phyloP scores from a whole-genome alignment of 2,113 vertebrate genomes.

The Hemibagrus wyckioides region DNA sequence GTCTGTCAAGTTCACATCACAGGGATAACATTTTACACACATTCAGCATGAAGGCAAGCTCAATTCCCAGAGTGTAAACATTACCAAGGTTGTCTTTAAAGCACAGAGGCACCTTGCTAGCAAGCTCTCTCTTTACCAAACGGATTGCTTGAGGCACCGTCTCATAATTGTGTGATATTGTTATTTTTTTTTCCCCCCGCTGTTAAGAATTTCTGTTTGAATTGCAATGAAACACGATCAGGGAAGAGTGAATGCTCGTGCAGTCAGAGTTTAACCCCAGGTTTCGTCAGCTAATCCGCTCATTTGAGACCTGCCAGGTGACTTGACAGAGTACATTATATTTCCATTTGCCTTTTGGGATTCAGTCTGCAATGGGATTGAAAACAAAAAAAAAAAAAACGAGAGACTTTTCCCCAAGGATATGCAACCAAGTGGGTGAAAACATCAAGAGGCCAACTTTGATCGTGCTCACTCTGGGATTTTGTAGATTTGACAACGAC shows the following conservation, averaged over 20 bases:
- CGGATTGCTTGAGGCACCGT: slow-evolving; percentile 71
- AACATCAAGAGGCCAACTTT: slow-evolving; percentile 67
- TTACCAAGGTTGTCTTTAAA: slow-evolving; percentile 58
- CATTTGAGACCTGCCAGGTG: slow-evolving; percentile 66
- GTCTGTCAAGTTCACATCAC: slow-evolving; percentile 51
- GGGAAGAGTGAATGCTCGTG: slow-evolving; percentile 50
- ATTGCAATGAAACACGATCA: slow-evolving; percentile 72
- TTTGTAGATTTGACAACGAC: slow-evolving; percentile 62
- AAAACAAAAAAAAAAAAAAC: slow-evolving; percentile 32
- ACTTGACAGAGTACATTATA: slow-evolving; percentile 66
- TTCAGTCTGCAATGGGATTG: slow-evolving; percentile 59
- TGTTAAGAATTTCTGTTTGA: slow-evolving; percentile 75
- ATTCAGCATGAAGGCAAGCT: slow-evolving; percentile 64
- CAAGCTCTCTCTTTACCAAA: slow-evolving; percentile 65
- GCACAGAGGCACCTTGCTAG: slow-evolving; percentile 61
- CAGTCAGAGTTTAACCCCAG: slow-evolving; percentile 62
- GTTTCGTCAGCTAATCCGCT: slow-evolving; percentile 58
- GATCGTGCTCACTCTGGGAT: slow-evolving; percentile 57
- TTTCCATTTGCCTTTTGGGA: slow-evolving; percentile 66
- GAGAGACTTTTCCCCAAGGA: slow-evolving; percentile 65
- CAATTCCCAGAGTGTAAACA: slow-evolving; percentile 72
- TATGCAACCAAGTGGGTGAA: slow-evolving; percentile 66
- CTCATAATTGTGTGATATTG: slow-evolving; percentile 72
- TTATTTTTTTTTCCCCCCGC: slow-evolving; percentile 65
- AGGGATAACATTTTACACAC: slow-evolving; percentile 42